These are phyloP conservation scores for Pheosia tremula DNA, from an alignment of 2,888 invertebrate genomes.

Conservation along the genomic window DNA sequence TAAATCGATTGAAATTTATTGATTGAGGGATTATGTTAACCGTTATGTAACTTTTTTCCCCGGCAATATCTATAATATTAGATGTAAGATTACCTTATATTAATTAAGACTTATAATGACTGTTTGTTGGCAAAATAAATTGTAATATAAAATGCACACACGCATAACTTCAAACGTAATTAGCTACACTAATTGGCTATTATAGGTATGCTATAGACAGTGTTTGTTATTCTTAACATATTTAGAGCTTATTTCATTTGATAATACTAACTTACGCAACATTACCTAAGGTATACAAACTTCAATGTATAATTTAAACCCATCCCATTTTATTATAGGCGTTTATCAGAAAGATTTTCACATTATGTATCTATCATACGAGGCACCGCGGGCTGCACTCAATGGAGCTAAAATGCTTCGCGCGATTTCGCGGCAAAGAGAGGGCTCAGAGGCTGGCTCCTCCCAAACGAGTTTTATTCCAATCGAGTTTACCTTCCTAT, in stretches of 20 bases:
- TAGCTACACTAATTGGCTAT: too few species aligned
- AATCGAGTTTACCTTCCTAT: conserved; percentile 73
- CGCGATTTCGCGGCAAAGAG: conserved; percentile 79
- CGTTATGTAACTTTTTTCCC: too few species aligned
- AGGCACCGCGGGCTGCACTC: conserved; percentile 68
- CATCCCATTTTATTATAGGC: conserved; percentile 27
- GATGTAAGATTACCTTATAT: too few species aligned
- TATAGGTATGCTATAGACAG: neutral
- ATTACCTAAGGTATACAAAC: neutral
- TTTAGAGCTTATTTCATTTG: neutral
- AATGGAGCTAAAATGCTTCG: conserved; percentile 77
- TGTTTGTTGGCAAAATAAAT: too few species aligned
- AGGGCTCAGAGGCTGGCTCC: conserved; percentile 68
- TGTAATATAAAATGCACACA: too few species aligned
- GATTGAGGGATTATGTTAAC: too few species aligned
- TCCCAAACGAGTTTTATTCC: conserved; percentile 71
- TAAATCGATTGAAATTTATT: too few species aligned
- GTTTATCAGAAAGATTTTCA: conserved; percentile 58
- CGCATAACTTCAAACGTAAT: too few species aligned
- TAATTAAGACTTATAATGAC: too few species aligned
- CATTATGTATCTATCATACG: conserved; percentile 61
- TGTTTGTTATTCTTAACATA: neutral
- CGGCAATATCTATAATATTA: too few species aligned
- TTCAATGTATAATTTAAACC: conserved; percentile 7
- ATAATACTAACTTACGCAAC: neutral